Percentiles rank a stretch among this genome's conserved stretches.
These are phyloP conservation scores for sheep (Ovis aries) DNA, from an alignment of 2,113 vertebrate genomes.

Conservation along the genomic window DNA sequence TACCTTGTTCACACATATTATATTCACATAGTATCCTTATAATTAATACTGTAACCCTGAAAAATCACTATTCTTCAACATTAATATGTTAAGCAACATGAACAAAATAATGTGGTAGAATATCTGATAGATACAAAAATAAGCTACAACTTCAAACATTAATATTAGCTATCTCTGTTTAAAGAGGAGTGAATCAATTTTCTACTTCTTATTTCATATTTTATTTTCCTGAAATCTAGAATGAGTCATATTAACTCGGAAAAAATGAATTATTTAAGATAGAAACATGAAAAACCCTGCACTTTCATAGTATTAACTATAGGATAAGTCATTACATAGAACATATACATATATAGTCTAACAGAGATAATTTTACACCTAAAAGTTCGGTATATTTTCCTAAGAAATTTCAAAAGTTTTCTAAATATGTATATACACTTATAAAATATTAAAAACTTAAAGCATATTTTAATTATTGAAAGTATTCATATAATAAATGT, in stretches of 20 bases:
- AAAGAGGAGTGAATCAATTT: background rate
- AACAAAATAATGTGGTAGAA: background rate
- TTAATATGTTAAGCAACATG: background rate
- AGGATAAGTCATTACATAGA: background rate
- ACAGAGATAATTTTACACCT: background rate
- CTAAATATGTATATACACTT: background rate
- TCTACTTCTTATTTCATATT: background rate
- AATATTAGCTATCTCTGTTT: background rate
- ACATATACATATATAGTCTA: background rate
- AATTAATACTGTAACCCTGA: background rate
- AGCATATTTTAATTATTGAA: background rate
- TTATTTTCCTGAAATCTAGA: background rate
- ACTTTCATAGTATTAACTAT: background rate
- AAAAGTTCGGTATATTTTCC: background rate
- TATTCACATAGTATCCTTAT: background rate
- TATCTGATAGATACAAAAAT: background rate
- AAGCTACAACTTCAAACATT: background rate
- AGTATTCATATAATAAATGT: background rate
- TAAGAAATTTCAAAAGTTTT: background rate
- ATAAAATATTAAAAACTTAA: background rate
- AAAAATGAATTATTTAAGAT: background rate
- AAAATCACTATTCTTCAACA: background rate
- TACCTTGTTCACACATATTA: background rate
- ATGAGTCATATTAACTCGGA: background rate
- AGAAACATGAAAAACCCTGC: background rate